A percentile compares a stretch with the other conserved stretches of the same genome.
Evolutionary conservation across 2,113 vertebrate species (phyloP).

Genomic region (Lepus americanus): DNA sequence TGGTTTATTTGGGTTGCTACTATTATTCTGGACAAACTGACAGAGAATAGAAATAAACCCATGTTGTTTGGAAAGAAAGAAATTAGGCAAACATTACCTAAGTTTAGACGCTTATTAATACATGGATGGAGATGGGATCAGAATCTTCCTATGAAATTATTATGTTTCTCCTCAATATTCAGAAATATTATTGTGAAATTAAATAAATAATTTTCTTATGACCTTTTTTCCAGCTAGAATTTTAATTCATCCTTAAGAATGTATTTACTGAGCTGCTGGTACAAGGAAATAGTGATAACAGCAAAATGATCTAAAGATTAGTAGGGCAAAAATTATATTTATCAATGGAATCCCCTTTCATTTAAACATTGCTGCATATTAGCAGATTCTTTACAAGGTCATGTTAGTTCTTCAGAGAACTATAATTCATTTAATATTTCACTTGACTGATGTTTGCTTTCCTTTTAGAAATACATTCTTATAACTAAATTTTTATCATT

Average conservation of each 20-base stretch:
- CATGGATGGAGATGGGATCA: background rate
- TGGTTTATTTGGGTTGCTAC: background rate
- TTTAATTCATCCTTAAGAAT: constrained; percentile 1
- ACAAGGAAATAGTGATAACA: constrained; percentile 18
- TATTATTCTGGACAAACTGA: background rate
- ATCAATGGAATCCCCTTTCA: background rate
- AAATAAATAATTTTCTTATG: background rate
- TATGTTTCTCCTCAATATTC: background rate
- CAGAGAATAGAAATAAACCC: background rate
- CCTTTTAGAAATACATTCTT: background rate
- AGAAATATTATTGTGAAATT: constrained; percentile 6
- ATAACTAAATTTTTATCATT: constrained; percentile 23
- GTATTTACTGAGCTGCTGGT: background rate
- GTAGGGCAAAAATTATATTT: constrained; percentile 20
- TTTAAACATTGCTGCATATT: background rate
- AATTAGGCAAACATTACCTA: background rate
- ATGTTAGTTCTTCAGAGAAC: background rate
- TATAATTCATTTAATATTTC: constrained; percentile 39
- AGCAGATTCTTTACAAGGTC: background rate
- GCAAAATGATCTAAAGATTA: constrained; percentile 38
- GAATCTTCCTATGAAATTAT: background rate
- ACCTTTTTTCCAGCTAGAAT: background rate
- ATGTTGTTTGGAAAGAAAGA: background rate
- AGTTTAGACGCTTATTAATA: background rate
- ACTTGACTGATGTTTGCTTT: constrained; percentile 3